phyloP scores from a whole-genome alignment of 2,888 invertebrate genomes.

The Phanerotoma sp. region DNA sequence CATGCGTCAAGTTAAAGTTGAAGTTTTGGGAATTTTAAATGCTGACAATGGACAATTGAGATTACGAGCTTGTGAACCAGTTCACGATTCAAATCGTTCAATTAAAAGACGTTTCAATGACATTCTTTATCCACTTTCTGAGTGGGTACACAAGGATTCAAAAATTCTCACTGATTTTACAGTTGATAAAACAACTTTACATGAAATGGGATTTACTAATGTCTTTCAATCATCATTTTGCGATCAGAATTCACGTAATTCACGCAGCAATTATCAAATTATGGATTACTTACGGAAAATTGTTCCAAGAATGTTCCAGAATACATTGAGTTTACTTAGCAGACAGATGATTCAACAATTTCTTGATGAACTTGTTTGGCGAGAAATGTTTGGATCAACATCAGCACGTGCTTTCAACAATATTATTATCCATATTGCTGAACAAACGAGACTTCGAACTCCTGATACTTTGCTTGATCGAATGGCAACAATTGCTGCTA shows the following conservation, averaged over 20 bases:
- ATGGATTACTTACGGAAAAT: slow-evolving; percentile 87
- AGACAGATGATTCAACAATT: slow-evolving; percentile 88
- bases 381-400: slow-evolving; percentile 80
- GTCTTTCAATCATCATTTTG: slow-evolving; percentile 66
- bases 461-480: slow-evolving; percentile 57
- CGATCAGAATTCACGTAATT: slow-evolving; percentile 59
- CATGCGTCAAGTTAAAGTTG: slow-evolving; percentile 70
- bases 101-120: slow-evolving; percentile 80
- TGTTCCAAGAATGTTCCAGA: slow-evolving; percentile 89
- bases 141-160: slow-evolving; percentile 79
- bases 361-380: slow-evolving; percentile 86
- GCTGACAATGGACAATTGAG: slow-evolving; percentile 67
- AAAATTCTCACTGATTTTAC: slow-evolving; percentile 80
- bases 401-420: slow-evolving; percentile 79
- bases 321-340: slow-evolving; percentile 78
- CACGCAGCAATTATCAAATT: slow-evolving; percentile 71
- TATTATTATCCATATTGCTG: slow-evolving; percentile 75
- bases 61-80: slow-evolving; percentile 79
- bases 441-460: slow-evolving; percentile 67
- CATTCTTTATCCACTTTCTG: slow-evolving; percentile 75
- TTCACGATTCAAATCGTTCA: slow-evolving; percentile 75
- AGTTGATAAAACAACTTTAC: slow-evolving; percentile 77
- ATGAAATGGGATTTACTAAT: slow-evolving; percentile 76
- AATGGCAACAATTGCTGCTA: slow-evolving; percentile 60
- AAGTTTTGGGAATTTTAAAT: slow-evolving; percentile 83